Conservation (phyloP, 2,888 invertebrate species). For the Ptilodon capucinus region DNA sequence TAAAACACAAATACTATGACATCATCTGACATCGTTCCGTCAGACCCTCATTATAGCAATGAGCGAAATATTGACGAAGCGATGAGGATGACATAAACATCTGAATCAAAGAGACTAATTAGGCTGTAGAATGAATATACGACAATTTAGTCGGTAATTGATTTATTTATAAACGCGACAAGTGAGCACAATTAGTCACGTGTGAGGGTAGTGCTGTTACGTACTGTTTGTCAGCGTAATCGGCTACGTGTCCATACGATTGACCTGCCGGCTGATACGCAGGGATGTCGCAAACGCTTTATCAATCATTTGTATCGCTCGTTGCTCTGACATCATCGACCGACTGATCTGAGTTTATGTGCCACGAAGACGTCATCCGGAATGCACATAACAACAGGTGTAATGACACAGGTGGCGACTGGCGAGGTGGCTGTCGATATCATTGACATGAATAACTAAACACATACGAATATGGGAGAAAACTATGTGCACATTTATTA, state of each 20-base stretch:
- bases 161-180: conserved; percentile 43
- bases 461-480: no score
- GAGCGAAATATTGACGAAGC: neutral
- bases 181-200: conserved; percentile 38
- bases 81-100: neutral
- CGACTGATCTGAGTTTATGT: neutral
- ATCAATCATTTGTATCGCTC: neutral
- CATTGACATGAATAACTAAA: no score
- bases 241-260: conserved; percentile 29
- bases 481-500: no score
- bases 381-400: neutral
- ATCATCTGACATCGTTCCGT: neutral
- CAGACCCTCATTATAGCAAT: neutral
- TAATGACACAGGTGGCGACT: no score
- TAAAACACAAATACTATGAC: neutral
- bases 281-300: conserved; percentile 10
- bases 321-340: neutral
- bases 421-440: no score
- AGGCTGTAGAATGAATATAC: neutral
- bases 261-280: conserved; percentile 38
- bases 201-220: conserved; percentile 27
- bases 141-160: conserved; percentile 15
- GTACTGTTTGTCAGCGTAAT: conserved; percentile 31
- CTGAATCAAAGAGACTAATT: neutral
- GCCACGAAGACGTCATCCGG: neutral